Evolutionary conservation across 2,888 invertebrate genomes (phyloP).

Genomic region (Dryobota labecula): DNA sequence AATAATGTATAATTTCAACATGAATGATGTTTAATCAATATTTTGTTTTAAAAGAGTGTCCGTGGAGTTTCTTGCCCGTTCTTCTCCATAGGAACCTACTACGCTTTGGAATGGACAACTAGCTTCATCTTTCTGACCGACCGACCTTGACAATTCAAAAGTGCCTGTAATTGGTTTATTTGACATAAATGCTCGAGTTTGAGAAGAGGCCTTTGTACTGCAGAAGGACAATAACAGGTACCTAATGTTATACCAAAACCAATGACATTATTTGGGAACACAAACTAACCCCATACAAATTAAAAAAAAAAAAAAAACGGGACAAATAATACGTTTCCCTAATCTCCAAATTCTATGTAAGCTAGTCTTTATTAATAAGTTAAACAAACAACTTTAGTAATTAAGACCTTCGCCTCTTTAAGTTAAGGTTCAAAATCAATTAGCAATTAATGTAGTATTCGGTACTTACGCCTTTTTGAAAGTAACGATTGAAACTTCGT

Average conservation of each 20-base stretch:
- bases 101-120: too few relatives aligned
- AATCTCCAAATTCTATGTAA: constrained; percentile 88
- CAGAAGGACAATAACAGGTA: constrained; percentile 2
- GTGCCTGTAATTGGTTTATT: too few relatives aligned
- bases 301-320: constrained; percentile 62
- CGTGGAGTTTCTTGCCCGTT: too few relatives aligned
- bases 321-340: constrained; percentile 82
- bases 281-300: constrained; percentile 61
- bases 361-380: constrained; percentile 86
- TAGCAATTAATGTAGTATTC: constrained; percentile 61
- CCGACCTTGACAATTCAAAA: too few relatives aligned
- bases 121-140: too few relatives aligned
- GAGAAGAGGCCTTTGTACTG: neutral
- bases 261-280: constrained; percentile 17
- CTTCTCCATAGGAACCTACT: too few relatives aligned
- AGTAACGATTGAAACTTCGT: constrained; percentile 83
- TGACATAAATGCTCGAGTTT: too few relatives aligned
- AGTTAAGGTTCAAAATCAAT: constrained; percentile 65
- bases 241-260: neutral
- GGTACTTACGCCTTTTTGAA: constrained; percentile 78
- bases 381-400: constrained; percentile 69
- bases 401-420: constrained; percentile 47
- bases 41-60: too few relatives aligned
- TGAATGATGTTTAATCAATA: too few relatives aligned
- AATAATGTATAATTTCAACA: too few relatives aligned